Base-by-base conservation (phyloP, 2,113 vertebrate genomes). In the Callaeas wilsoni region DNA sequence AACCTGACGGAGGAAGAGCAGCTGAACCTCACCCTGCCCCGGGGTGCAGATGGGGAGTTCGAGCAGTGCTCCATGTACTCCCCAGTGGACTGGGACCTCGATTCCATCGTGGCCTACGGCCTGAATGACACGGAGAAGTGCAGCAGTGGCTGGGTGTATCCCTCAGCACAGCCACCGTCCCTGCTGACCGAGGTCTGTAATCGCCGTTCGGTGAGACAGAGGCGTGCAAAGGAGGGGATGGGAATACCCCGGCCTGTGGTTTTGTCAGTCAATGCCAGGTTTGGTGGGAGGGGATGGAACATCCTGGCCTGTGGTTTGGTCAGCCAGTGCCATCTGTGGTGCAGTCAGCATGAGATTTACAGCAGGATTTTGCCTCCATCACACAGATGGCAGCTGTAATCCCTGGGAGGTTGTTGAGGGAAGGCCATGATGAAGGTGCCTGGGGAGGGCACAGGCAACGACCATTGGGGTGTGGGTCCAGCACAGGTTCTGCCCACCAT, bases 41-140 rank as follows among this genome's bases (percentile, higher is more conserved):
- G 90, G 16, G 97, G 96, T 2, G 18, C 46, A 0, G 49, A 95
- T 0, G 98, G 99, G 21, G 39, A 16, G 1, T 99, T 96, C 3
- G 96, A 99, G 73, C 97, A 97, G 95, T 99, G 99, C 95, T n/a
- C 63, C 56, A 98, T 98, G 99, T 99, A 98, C 97, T 93, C 95
- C 0, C 95, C 96, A 0, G 97, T 98, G 32, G 69, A 97, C 20
- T 93, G 95, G 96, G 98, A 97, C 83, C 90, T 99, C 11, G 95
- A 96, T 12, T 96, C 94, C 26, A 98, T 99, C 55, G 25, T 98
- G 81, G 73, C 57, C 1, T 98, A 98, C 5, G 98, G 98, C 55
- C 89, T 99, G 25, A 99, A 98, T 3, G 14, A 59, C 29, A 99
- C 98, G 0, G 96, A 98, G 23, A 71, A 88, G 18, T 99, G 99